phyloP scores from a whole-genome alignment of 2,113 vertebrate species.

The Ifrita kowaldi region DNA sequence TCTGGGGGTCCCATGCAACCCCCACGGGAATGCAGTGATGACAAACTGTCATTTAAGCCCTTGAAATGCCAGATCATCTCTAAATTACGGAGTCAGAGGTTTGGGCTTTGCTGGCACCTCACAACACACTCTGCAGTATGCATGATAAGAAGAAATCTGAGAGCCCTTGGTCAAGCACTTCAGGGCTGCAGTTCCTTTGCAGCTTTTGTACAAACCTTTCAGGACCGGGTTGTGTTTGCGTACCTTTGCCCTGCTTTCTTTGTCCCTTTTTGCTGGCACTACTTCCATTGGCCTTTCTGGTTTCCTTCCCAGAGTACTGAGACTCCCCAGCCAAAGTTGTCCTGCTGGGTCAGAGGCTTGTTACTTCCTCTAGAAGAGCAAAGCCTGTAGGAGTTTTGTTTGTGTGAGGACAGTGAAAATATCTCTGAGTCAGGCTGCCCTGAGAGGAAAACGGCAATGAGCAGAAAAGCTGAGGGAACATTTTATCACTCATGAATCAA shows the following conservation, averaged over 20 bases:
- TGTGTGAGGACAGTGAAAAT: neutral
- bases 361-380: neutral
- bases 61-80: neutral
- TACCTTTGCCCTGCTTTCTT: neutral
- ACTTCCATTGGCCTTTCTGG: neutral
- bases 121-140: neutral
- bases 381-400: neutral
- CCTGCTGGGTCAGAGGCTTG: neutral
- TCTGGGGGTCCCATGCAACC: neutral
- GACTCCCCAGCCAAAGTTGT: neutral
- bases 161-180: neutral
- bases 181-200: neutral
- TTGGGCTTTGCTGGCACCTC: neutral
- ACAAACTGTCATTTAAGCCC: neutral
- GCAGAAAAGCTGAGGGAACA: neutral
- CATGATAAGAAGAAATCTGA: neutral
- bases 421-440: neutral
- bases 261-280: neutral
- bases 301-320: neutral
- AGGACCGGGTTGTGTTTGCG: neutral
- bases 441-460: neutral
- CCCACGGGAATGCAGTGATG: fast-evolving
- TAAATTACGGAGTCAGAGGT: neutral
- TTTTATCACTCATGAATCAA: neutral
- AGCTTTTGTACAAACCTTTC: neutral